Percentiles rank a stretch among this genome's conserved stretches.
Evolutionary conservation across 2,888 invertebrate genomes (phyloP).

Genomic region (Lepidocyrtoides sp.): DNA sequence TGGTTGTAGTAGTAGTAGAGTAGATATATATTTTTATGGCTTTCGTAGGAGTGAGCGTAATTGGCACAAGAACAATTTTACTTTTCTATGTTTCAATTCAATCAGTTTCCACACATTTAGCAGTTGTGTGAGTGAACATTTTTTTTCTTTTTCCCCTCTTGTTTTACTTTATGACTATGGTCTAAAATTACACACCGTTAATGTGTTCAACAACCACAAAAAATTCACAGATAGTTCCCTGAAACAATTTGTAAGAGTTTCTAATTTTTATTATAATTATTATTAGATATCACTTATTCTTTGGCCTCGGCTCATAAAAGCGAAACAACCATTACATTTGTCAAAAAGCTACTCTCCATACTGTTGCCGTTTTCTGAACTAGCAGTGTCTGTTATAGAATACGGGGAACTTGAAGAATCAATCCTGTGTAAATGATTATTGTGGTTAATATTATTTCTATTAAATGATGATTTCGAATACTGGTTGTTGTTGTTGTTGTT

Average conservation of each 20-base stretch:
- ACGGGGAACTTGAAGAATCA: neutral
- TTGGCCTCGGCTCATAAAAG: constrained; percentile 51
- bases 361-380: constrained; percentile 31
- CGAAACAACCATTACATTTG: constrained; percentile 76
- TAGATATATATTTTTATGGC: constrained; percentile 18
- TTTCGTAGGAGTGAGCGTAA: neutral
- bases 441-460: neutral
- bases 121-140: neutral
- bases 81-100: neutral
- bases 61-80: constrained; percentile 51
- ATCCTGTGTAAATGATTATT: neutral
- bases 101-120: neutral
- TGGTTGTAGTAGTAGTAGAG: too few relatives aligned
- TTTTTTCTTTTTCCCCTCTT: too few relatives aligned
- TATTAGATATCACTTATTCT: constrained; percentile 24
- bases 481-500: too few relatives aligned
- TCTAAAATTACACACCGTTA: neutral
- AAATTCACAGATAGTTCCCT: constrained; percentile 1
- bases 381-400: neutral
- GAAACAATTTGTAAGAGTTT: constrained; percentile 2
- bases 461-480: constrained; percentile 24
- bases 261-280: neutral
- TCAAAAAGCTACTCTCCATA: constrained; percentile 72
- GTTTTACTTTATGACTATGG: neutral
- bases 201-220: constrained; percentile 21